phyloP scores from a whole-genome alignment of 2,113 vertebrate species.

The Anolis carolinensis region DNA sequence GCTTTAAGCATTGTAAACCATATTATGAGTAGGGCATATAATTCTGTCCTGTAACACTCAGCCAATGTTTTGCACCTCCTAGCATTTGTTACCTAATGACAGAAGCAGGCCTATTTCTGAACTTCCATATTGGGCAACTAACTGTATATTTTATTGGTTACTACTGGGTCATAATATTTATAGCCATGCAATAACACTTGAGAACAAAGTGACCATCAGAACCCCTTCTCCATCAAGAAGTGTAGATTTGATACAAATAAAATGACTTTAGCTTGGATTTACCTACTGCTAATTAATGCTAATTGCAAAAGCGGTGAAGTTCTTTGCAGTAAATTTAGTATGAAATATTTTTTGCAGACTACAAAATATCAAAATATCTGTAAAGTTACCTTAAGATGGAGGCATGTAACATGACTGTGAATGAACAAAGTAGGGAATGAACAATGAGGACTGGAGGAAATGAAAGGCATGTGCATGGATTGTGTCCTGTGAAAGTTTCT shows the following conservation, averaged over 20 bases:
- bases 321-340: not conserved
- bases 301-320: too few species aligned
- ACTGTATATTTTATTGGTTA: not conserved
- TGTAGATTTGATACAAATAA: not conserved
- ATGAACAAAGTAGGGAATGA: not conserved
- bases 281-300: not conserved
- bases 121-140: not conserved
- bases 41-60: too few species aligned
- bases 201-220: not conserved
- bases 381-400: not conserved
- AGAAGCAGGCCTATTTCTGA: too few species aligned
- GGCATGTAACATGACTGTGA: not conserved
- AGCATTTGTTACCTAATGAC: too few species aligned
- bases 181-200: not conserved
- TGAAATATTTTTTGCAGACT: not conserved
- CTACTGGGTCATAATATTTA: not conserved
- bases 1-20: too few species aligned
- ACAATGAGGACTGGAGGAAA: not conserved
- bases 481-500: not conserved
- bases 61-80: too few species aligned
- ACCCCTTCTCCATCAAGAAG: not conserved
- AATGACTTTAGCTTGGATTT: too few species aligned
- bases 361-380: not conserved
- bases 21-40: too few species aligned
- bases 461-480: not conserved